Evolutionary conservation across 2,113 vertebrate species (phyloP).

Genomic region (Neotoma lepida): DNA sequence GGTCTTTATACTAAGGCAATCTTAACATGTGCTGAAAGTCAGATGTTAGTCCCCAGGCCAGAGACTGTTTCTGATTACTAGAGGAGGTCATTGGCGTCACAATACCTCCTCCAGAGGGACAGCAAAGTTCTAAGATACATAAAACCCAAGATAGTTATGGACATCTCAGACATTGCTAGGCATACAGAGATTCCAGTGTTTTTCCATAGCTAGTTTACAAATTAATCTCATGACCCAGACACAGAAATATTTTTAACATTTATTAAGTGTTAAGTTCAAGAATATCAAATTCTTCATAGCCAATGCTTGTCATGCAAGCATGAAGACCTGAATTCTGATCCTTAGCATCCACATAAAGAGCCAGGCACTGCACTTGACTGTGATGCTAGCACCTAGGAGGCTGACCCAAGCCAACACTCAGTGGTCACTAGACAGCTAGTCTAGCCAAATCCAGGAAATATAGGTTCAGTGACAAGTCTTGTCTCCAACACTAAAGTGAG

Average conservation of each 20-base stretch:
- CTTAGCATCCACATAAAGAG: not conserved
- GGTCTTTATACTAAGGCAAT: slow-evolving; percentile 15
- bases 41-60: not conserved
- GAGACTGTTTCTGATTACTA: not conserved
- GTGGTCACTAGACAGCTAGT: not conserved
- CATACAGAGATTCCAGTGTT: not conserved
- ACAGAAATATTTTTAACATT: slow-evolving; percentile 5
- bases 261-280: not conserved
- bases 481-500: not conserved
- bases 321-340: not conserved
- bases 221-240: not conserved
- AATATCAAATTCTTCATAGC: not conserved
- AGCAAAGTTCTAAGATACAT: not conserved
- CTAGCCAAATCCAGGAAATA: not conserved
- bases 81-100: not conserved
- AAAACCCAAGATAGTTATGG: not conserved
- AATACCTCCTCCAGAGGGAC: not conserved
- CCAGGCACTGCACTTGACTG: no score
- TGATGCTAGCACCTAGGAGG: not conserved
- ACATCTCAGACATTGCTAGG: not conserved
- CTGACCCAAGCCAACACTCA: not conserved
- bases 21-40: slow-evolving; percentile 5
- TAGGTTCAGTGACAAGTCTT: no score
- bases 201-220: not conserved
- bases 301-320: not conserved